A percentile compares a stretch with the other conserved stretches of the same genome.
Conservation (phyloP, 2,888 invertebrate species). For the Chrysolina oricalcia region DNA sequence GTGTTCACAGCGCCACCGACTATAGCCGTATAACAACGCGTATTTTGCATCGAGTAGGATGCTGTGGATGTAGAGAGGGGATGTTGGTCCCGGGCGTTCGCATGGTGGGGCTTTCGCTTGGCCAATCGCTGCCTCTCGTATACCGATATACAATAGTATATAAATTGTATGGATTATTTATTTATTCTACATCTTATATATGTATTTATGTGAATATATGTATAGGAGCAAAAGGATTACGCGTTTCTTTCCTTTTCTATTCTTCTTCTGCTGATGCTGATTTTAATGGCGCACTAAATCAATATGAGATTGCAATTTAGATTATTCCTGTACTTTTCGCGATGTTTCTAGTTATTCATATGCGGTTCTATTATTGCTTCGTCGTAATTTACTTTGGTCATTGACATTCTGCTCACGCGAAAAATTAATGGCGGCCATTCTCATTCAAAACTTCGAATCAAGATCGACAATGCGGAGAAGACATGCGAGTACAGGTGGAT, state of each 20-base stretch:
- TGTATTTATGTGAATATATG: conserved; percentile 72
- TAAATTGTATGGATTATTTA: conserved; percentile 74
- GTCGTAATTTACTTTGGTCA: conserved; percentile 3
- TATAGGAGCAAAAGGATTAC: conserved; percentile 68
- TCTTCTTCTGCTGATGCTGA: conserved; percentile 60
- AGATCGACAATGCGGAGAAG: neutral
- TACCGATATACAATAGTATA: conserved; percentile 72
- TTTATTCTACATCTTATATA: conserved; percentile 72
- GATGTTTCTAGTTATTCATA: conserved; percentile 35
- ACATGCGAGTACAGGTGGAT: neutral
- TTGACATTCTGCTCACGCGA: conserved; percentile 24
- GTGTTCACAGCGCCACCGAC: conserved; percentile 67
- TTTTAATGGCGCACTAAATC: conserved; percentile 66
- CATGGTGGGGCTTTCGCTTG: conserved; percentile 61
- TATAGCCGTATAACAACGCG: conserved; percentile 70
- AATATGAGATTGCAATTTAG: conserved; percentile 63
- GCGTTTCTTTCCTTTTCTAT: conserved; percentile 60
- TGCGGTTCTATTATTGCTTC: conserved; percentile 29
- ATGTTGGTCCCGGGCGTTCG: conserved; percentile 62
- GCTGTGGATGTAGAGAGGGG: conserved; percentile 68
- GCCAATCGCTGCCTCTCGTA: conserved; percentile 63
- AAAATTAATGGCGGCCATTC: conserved; percentile 13
- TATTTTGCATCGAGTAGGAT: conserved; percentile 69
- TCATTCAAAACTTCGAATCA: conserved; percentile 5
- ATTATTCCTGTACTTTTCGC: conserved; percentile 50